Evolutionary conservation across 1,140 invertebrate genomes (phyloP).

Genomic region (Radopholus similis): DNA sequence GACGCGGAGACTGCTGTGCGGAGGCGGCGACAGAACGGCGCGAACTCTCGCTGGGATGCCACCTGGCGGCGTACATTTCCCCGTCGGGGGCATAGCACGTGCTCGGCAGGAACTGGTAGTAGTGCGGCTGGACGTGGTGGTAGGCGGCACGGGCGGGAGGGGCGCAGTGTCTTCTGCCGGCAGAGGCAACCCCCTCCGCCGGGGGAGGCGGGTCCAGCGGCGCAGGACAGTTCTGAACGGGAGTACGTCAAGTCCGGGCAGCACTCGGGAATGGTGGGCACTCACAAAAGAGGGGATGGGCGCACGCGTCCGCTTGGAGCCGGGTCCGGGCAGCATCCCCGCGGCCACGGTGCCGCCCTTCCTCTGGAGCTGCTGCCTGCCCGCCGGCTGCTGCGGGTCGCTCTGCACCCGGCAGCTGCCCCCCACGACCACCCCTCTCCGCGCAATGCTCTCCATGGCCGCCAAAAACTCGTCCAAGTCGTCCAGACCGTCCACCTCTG

Average conservation of each 20-base stretch:
- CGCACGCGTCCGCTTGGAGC: conserved; percentile 5
- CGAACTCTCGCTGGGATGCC: not conserved
- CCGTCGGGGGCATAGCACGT: conserved; percentile 25
- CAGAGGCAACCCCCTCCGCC: too few relatives aligned
- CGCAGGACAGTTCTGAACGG: not conserved
- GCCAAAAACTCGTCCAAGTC: conserved; percentile 5
- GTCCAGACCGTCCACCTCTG: too few relatives aligned
- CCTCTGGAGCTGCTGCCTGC: not conserved
- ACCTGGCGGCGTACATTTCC: conserved; percentile 17
- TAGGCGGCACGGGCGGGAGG: not conserved
- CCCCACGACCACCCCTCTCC: conserved; percentile 4
- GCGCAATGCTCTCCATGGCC: conserved; percentile 3
- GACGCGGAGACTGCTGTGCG: not conserved
- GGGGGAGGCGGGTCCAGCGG: too few relatives aligned
- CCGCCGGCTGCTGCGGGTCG: not conserved
- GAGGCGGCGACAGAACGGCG: not conserved
- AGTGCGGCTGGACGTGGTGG: not conserved
- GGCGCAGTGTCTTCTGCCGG: conserved; percentile 11
- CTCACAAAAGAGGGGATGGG: conserved; percentile 33
- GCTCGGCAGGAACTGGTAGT: conserved; percentile 26
- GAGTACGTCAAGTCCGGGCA: not conserved
- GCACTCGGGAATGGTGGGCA: not conserved
- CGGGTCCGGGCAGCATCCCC: not conserved
- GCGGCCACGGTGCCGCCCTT: not conserved
- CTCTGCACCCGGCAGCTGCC: conserved; percentile 26